These are phyloP conservation scores for Dryas iulia DNA, from an alignment of 1,140 invertebrate genomes.

Conservation along the genomic window DNA sequence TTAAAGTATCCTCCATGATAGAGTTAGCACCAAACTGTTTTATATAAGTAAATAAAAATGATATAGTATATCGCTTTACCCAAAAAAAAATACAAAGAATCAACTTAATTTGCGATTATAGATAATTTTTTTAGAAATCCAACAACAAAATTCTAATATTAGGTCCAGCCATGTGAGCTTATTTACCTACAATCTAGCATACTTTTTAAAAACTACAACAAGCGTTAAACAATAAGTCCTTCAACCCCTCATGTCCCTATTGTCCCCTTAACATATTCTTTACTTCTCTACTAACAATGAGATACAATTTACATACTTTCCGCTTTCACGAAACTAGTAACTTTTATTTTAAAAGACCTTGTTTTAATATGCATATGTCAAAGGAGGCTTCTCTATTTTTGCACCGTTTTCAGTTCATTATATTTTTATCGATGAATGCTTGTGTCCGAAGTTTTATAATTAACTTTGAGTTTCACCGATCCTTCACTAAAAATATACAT, in stretches of 20 bases:
- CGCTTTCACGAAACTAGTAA: not conserved
- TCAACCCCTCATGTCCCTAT: constrained; percentile 1
- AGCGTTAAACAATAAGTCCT: constrained; percentile 18
- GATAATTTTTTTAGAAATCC: no score
- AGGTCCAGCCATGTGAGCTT: not conserved
- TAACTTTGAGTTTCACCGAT: no score
- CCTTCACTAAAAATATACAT: no score
- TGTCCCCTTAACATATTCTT: constrained; percentile 14
- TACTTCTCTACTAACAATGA: constrained; percentile 13
- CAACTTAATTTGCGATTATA: no score
- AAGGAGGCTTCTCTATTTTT: not conserved
- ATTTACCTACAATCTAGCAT: not conserved
- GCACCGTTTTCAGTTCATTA: not conserved
- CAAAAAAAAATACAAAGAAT: no score
- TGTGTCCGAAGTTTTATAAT: no score
- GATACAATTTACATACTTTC: constrained; percentile 15
- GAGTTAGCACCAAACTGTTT: no score
- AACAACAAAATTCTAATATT: no score
- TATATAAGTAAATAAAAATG: no score
- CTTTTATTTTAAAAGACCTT: not conserved
- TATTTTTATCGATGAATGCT: no score
- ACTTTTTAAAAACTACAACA: constrained; percentile 5
- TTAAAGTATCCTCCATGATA: no score
- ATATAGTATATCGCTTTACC: no score
- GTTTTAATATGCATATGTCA: not conserved